These are phyloP conservation scores for Channa maculata DNA, from an alignment of 2,113 vertebrate genomes.

Conservation along the genomic window DNA sequence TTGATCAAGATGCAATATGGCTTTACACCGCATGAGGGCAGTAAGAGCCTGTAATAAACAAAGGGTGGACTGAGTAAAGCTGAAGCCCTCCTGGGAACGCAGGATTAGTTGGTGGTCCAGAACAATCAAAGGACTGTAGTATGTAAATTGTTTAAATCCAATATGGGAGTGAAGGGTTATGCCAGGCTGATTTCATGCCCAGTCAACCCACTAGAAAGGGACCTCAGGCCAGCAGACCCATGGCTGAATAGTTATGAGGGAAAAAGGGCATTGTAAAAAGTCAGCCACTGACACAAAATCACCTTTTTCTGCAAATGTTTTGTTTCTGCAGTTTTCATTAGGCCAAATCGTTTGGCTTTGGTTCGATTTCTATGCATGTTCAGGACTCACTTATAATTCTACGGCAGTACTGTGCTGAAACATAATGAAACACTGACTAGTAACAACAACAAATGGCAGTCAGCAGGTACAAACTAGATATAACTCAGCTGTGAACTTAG, in stretches of 20 bases:
- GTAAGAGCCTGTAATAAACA: slow-evolving; percentile 50
- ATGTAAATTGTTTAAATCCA: slow-evolving; percentile 77
- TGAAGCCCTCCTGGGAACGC: slow-evolving; percentile 67
- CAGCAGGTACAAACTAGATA: slow-evolving; percentile 4
- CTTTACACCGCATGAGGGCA: slow-evolving; percentile 66
- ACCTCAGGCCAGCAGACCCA: slow-evolving; percentile 61
- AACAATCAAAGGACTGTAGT: slow-evolving; percentile 69
- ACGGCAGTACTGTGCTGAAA: slow-evolving; percentile 15
- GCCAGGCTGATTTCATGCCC: slow-evolving; percentile 77
- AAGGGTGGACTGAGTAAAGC: neutral
- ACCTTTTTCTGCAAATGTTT: slow-evolving; percentile 50
- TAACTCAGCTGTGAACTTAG: neutral
- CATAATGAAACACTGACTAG: slow-evolving; percentile 1
- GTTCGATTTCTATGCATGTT: slow-evolving; percentile 10
- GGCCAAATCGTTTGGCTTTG: slow-evolving; percentile 27
- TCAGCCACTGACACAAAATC: slow-evolving; percentile 54
- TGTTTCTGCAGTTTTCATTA: slow-evolving; percentile 39
- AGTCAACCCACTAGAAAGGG: slow-evolving; percentile 56
- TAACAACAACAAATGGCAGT: slow-evolving; percentile 3
- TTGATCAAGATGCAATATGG: slow-evolving; percentile 14
- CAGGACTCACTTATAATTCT: slow-evolving; percentile 12
- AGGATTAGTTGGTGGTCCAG: slow-evolving; percentile 78
- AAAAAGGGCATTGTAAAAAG: slow-evolving; percentile 50
- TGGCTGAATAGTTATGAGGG: slow-evolving; percentile 43
- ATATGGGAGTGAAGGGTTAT: slow-evolving; percentile 59